phyloP scores from a whole-genome alignment of 2,113 vertebrate species.

The Limanda limanda region DNA sequence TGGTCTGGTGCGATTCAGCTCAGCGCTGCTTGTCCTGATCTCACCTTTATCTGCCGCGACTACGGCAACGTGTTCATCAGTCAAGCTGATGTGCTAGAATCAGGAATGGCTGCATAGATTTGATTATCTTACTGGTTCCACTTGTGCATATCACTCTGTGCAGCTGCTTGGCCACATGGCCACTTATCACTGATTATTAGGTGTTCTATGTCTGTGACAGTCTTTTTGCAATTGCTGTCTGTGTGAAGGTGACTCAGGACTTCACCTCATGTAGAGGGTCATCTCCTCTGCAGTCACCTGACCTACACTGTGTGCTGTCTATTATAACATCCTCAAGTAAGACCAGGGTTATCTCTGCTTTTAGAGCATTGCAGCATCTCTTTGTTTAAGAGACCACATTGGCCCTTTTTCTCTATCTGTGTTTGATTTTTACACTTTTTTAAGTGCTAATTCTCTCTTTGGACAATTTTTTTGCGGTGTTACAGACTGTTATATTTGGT shows the following conservation, averaged over 20 bases:
- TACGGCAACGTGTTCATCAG: conserved; percentile 40
- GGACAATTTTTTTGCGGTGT: conserved; percentile 16
- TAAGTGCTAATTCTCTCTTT: conserved; percentile 9
- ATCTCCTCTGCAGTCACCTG: conserved; percentile 67
- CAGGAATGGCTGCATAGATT: conserved; percentile 40
- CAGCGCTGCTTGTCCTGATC: conserved; percentile 42
- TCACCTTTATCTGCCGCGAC: conserved; percentile 49
- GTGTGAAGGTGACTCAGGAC: conserved; percentile 69
- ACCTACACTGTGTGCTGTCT: conserved; percentile 71
- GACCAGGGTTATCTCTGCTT: conserved; percentile 31
- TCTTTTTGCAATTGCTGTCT: conserved; percentile 26
- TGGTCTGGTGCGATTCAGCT: conserved; percentile 15
- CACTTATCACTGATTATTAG: conserved; percentile 51
- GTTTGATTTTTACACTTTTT: conserved; percentile 41
- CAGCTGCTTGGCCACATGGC: conserved; percentile 43
- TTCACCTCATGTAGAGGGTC: conserved; percentile 57
- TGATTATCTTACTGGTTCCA: conserved; percentile 41
- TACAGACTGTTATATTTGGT: conserved; percentile 33
- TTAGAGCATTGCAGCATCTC: conserved; percentile 22
- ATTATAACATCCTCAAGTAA: conserved; percentile 43
- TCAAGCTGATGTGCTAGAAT: conserved; percentile 39
- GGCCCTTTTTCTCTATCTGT: conserved; percentile 19
- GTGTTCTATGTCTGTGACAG: conserved; percentile 28
- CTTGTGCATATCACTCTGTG: conserved; percentile 51
- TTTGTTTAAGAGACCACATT: conserved; percentile 42